Base-by-base conservation (phyloP, 2,113 vertebrate genomes). In the Hymenochirus boettgeri region DNA sequence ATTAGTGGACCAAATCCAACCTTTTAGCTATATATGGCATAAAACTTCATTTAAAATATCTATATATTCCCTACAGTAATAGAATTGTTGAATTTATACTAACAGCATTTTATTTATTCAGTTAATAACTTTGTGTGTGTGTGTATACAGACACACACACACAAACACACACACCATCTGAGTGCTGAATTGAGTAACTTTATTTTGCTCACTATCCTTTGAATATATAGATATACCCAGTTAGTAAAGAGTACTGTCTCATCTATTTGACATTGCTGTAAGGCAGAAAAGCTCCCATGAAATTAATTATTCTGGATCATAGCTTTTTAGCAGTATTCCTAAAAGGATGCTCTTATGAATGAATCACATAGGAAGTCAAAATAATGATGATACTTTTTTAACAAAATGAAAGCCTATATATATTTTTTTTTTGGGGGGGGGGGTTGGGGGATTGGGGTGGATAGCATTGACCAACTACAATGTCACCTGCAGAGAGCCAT, bases 401-500 rank as follows among this genome's bases (percentile, higher is more conserved):
- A 60, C 1, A 22, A 5, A 31, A 39, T 74, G 42, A 8, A 1
- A 35, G 73, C 55, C 31, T 8, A 23, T 19, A 3, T 24, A 51
- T 65, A 37, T 66, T 50, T 57, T 48, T 37, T 37, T 66, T 66
- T 66, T 31, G 15, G 3, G 6, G 33, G 33, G n/a, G n/a, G n/a
- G n/a, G n/a, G n/a, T 55, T 35, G 57, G 48, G 53, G 37, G 46
- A 57, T 64, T 69, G 65, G 71, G 60, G 72, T 59, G 2, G 52
- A 1, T 10, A 62, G 71, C 0, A 5, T 18, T 72, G 75, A 12
- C 72, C 74, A 72, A 77, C 61, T 61, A 65, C 82, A 82, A 77
- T 71, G 76, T 80, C 79, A 80, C 71, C 75, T 78, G 72, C 72
- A 42, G 78, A 74, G 75, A 83, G 71, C 82, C 77, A 78, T 83